Base-by-base conservation (phyloP, 2,113 vertebrate species). In the Varanus salvator region DNA sequence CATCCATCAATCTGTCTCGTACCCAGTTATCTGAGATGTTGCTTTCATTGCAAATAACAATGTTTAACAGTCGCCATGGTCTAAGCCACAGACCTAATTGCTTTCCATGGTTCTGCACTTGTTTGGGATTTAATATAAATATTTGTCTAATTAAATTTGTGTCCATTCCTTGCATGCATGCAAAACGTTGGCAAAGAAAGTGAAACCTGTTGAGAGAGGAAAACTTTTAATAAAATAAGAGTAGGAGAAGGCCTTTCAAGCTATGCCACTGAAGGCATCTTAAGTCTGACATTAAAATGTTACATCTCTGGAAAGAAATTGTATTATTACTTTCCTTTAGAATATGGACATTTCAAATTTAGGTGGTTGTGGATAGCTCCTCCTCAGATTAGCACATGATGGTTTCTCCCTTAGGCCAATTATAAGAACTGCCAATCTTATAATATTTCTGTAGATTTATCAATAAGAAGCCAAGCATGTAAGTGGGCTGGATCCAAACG, bases 11-110 rank as follows among this genome's bases (percentile, higher is more conserved):
- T 21, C 31, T 68, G 38, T 29, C 72, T 48, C 27, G 17, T 29
- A 50, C 64, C 29, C 48, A 68, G 38, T 60, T 27, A 50, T 27
- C 50, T 68, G 31, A 85, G 23, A 23, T 31, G 1, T 31, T 57
- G n/a, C 54, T 89, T 78, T 78, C 88, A 85, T 57, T 80, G 25
- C 6, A 44, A 83, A 66, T 60, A 57, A 34, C 31, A 77, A 85
- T 77, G 50, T n/a, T 72, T 85, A 69, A 69, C 17, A 21, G 29
- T n/a, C 68, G 11, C 44, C 38, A 2, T n/a, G n/a, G 19, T 23
- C 17, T 57, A 64, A 83, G 8, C 27, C 15, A 64, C 25, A 64
- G 23, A 23, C 12, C 29, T 23, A 11, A 66, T 66, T 19, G n/a
- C 38, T 60, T 66, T 25, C 27, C 27, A 60, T 74, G 8, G 11